Evolutionary conservation across 2,888 invertebrate genomes (phyloP), one percentile per base, ranked within the genome.

Genomic region (Tetheella fluctuosa): DNA sequence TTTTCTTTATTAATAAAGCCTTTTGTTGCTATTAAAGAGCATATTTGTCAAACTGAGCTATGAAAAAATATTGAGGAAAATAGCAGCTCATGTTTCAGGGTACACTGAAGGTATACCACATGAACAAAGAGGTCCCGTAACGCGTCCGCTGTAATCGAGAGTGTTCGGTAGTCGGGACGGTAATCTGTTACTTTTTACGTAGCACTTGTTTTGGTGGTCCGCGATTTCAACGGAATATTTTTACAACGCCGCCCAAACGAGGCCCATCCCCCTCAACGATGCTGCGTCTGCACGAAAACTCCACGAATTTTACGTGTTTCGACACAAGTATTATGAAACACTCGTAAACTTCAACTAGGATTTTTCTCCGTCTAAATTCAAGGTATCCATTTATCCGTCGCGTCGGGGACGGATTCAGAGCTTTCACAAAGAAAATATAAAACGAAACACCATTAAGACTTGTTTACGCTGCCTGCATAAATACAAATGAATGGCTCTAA

Each of bases 301-400:
- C 83, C 76, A 75, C 79, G 79, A 85, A 84, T 86, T 89, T 89
- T 87, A 89, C 89, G 86, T 87, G 84, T 88, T 85, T 81, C 85
- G 80, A 82, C 79, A 81, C 81, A 77, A 81, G 83, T 81, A 85
- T 88, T 88, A 89, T 85, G 85, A 85, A 86, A 80, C 79, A 80
- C 81, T 86, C 87, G 84, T 88, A 88, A 87, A 88, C 78, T 83
- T 81, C 75, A 77, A 79, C 84, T 81, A 80, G 83, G 77, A 83
- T 80, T 83, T 83, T 84, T 74, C 74, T 67, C 64, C 34, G 73
- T 69, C 74, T 69, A 75, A 75, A 74, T 77, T 69, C 65, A 68
- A 76, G 74, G 70, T 73, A 70, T 71, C 58, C 62, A 70, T 77
- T 77, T 80, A 48, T 48, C n/a, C 20, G 48, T 48, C 48, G 48